Evolutionary conservation across 1,140 invertebrate species (phyloP).

Genomic region (Drosophila navojoa): DNA sequence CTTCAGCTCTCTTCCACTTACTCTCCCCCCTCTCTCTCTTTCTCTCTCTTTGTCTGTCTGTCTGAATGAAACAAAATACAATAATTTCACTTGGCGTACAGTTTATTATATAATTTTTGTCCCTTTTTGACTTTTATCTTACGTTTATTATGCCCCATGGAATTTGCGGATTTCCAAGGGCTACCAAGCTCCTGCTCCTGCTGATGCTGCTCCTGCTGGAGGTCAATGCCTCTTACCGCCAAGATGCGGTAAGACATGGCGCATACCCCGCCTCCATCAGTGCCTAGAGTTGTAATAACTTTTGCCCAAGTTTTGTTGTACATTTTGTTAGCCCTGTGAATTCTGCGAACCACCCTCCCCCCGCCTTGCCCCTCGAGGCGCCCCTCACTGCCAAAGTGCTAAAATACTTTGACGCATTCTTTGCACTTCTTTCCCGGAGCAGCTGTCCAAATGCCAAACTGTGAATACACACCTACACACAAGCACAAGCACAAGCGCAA

Average conservation of each 20-base stretch:
- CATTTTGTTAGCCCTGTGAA: constrained; percentile 54
- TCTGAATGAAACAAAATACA: constrained; percentile 38
- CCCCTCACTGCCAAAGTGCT: constrained; percentile 47
- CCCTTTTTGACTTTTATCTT: constrained; percentile 83
- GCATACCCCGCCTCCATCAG: background rate
- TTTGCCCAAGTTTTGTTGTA: constrained; percentile 68
- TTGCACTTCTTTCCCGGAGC: constrained; percentile 62
- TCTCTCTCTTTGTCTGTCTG: background rate
- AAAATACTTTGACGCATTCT: constrained; percentile 78
- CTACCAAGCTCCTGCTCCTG: constrained; percentile 18
- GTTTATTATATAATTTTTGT: constrained; percentile 83
- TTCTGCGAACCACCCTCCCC: background rate
- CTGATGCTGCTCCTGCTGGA: constrained; percentile 31
- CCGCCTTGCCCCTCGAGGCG: background rate
- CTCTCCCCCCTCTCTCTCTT: background rate
- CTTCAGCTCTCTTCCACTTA: background rate
- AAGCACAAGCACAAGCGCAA: background rate
- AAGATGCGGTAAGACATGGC: constrained; percentile 26
- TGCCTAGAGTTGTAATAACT: constrained; percentile 76
- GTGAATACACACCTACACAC: constrained; percentile 28
- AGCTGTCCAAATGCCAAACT: constrained; percentile 66
- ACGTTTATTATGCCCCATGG: constrained; percentile 82
- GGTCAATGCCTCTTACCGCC: constrained; percentile 63
- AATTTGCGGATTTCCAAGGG: constrained; percentile 72
- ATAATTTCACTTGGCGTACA: constrained; percentile 78